Base-by-base conservation (phyloP, 2,797 vertebrate genomes). In the Margarornis squamiger region DNA sequence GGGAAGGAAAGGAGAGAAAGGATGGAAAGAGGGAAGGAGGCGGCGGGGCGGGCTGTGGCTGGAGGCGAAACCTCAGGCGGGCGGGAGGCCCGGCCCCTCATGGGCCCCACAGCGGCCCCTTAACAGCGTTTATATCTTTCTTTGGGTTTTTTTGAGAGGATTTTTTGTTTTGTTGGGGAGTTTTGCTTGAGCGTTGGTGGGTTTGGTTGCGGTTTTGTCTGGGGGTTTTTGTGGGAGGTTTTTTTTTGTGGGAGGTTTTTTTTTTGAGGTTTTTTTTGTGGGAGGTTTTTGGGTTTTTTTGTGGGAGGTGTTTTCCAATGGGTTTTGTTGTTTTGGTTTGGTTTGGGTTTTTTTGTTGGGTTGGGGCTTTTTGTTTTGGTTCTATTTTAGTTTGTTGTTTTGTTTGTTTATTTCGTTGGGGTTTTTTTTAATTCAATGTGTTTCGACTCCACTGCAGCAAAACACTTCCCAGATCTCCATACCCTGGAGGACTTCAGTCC, bases 91-190 rank as follows among this genome's bases (percentile, higher is more conserved):
- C 36, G 5, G 12, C 10, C 15, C 19, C 23, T n/a, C 36, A 9
- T 3, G 9, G 74, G 1, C 6, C 1, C 32, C 22, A 6, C 5
- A 1, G 26, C 39, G 15, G 21, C 4, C 2, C 8, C 13, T 30
- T 19, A 7, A 14, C 45, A 55, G 22, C 8, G 10, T 21, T 62
- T 49, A 10, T 19, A 5, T 12, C 3, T 63, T 30, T 43, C 36
- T 9, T 75, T 19, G 14, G 6, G 0, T 1, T 24, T 45, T 43
- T 6, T 7, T 3, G 8, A 18, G 30, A 22, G 21, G 10, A 17
- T 12, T 41, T 22, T 72, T 26, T 20, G 6, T 24, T 45, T 54
- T 54, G 2, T 48, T 8, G 24, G 17, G 49, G 45, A 10, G 30
- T 7, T 66, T 14, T 24, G 9, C 23, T 24, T 36, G n/a, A n/a